Evolutionary conservation across 2,888 invertebrate genomes (phyloP), one percentile per base, ranked within the genome.

Genomic region (Therioaphis trifolii): DNA sequence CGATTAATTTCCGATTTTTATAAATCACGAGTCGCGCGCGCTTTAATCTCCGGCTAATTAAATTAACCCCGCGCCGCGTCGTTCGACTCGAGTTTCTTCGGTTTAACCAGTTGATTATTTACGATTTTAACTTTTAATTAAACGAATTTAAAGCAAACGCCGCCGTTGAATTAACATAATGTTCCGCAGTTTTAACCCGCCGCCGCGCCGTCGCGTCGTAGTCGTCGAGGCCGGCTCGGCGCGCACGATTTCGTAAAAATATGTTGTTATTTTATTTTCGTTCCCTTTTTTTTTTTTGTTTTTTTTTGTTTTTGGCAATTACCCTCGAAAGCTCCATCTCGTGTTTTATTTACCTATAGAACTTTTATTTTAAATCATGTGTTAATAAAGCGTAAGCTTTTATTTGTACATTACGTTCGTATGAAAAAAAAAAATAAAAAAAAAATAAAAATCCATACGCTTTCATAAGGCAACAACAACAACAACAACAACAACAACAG

Each of bases 111-210:
- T 55, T 55, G 74, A 74, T 55, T 74, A 55, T 74, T 74, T 69
- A 75, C 27, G 46, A 29, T 24, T 29, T 61, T 46, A 76, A 76
- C 76, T 76, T 63, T 76, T 76, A 76, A 76, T 76, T 61, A 46
- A 76, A 76, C 43, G 14, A 63, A 76, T 76, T 61, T n/a, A 18
- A 11, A 18, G 18, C 27, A 24, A 46, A 61, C 14, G n/a, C 61
- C n/a, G n/a, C n/a, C 12, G n/a, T n/a, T n/a, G 18, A 55, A 61
- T 58, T 58, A 43, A 58, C 43, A 63, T 29, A 61, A 46, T 24
- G 27, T 75, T 49, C 24, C 18, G 18, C n/a, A n/a, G n/a, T 21
- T 76, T 35, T 15, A n/a, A 27, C 0, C 9, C 40, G 18, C 66
- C 66, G 5, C 35, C 1, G 4, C 40, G 7, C n/a, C 66, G 24